Evolutionary conservation across 2,888 invertebrate species (phyloP).

Genomic region (Cephus pulcher): DNA sequence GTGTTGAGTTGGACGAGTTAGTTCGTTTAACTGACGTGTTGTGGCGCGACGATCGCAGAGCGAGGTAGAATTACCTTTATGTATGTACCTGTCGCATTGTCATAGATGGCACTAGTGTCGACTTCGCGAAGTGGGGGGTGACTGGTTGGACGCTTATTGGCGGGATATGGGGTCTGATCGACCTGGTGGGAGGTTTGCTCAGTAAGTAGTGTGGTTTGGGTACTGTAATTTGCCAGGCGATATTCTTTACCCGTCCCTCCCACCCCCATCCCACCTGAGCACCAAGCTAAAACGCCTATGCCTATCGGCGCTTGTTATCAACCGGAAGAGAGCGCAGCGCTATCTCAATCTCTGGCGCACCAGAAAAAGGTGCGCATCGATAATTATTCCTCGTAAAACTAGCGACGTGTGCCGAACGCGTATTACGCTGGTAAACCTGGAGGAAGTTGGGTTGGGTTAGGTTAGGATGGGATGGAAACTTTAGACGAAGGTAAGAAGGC

Average conservation of each 20-base stretch:
- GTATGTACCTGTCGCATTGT: too few relatives aligned
- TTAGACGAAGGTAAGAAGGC: too few relatives aligned
- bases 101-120: too few relatives aligned
- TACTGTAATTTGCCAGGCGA: conserved; percentile 37
- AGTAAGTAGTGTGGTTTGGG: too few relatives aligned
- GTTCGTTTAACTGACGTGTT: too few relatives aligned
- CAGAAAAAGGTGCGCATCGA: conserved; percentile 52
- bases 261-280: neutral
- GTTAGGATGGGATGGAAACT: too few relatives aligned
- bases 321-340: conserved; percentile 49
- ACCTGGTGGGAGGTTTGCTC: too few relatives aligned
- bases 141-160: too few relatives aligned
- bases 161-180: too few relatives aligned
- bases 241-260: conserved; percentile 11
- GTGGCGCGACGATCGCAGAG: neutral
- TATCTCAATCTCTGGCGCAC: conserved; percentile 48
- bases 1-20: too few relatives aligned
- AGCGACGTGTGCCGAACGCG: conserved; percentile 42
- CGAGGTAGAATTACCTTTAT: too few relatives aligned
- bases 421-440: neutral
- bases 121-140: too few relatives aligned
- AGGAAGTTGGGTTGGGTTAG: neutral
- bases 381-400: conserved; percentile 62
- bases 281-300: conserved; percentile 23
- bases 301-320: conserved; percentile 55